Evolutionary conservation across 2,113 vertebrate species (phyloP), one percentile per base, ranked within the genome.

Genomic region (Zonotrichia leucophrys): DNA sequence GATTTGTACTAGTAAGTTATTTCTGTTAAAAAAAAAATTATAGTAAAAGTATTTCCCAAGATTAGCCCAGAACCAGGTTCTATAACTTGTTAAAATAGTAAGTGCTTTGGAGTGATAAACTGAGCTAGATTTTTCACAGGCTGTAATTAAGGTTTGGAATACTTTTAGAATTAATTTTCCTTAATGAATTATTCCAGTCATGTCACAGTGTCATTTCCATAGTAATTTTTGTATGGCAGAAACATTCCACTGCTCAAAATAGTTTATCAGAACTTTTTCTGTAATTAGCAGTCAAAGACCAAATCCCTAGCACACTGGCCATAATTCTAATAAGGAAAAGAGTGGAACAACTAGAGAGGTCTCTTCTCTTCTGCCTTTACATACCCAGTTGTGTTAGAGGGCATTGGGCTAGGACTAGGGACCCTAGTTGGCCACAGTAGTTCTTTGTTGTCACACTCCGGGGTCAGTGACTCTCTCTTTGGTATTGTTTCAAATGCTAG

Each of bases 381-480:
- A 1, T 41, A 49, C 12, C 12, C 0, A 4, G 1, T 44, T 5
- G 28, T 10, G 11, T 53, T 50, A 25, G 53, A 49, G 35, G 44
- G 15, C 13, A 11, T n/a, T 75, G 37, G 52, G 28, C 35, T 58
- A 14, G 62, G 49, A 15, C 35, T 39, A 12, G 28, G 41, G 41
- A 27, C 62, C 24, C 37, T 15, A 30, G 20, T 2, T 60, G 35
- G 31, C 74, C 28, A 12, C 31, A 5, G 11, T 66, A 10, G 9
- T 66, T 86, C 30, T 81, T 67, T 5, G 1, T 49, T 47, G 67
- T 60, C 59, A 83, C 1, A 1, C 63, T 92, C 39, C 44, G 50
- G 30, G 5, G 14, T 77, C 20, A 7, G 30, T 49, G 63, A 41
- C 63, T 75, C 87, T 46, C 30, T 79, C 30, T 85, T 41, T 64